Conservation (phyloP, 2,113 vertebrate genomes). For the Sitta europaea region DNA sequence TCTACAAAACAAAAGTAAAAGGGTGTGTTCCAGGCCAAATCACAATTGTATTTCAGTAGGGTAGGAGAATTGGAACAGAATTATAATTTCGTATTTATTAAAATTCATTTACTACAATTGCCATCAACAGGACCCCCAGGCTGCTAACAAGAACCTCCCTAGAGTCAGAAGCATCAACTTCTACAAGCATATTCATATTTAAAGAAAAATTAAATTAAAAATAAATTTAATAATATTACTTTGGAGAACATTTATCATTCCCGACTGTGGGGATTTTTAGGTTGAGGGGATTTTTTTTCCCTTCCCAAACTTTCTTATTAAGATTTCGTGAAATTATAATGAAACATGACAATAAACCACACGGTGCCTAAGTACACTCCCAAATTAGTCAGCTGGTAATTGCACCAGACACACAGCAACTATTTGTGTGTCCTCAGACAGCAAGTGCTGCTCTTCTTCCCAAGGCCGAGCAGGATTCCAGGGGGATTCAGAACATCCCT, state of each 20-base stretch:
- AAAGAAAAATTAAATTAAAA: conserved; percentile 49
- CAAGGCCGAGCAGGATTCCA: background rate
- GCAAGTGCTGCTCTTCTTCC: background rate
- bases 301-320: conserved; percentile 36
- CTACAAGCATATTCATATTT: background rate
- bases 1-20: background rate
- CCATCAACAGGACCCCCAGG: background rate
- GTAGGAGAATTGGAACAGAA: background rate
- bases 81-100: conserved; percentile 7
- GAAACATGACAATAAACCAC: conserved; percentile 54
- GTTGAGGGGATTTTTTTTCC: background rate
- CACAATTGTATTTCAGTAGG: background rate
- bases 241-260: conserved; percentile 35
- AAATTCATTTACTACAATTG: conserved; percentile 39
- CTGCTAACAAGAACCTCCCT: conserved; percentile 24
- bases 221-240: conserved; percentile 24
- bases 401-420: background rate
- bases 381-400: background rate
- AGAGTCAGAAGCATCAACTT: conserved; percentile 14
- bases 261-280: background rate
- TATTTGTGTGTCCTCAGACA: background rate
- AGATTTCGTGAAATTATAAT: conserved; percentile 15
- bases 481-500: background rate
- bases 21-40: conserved; percentile 12
- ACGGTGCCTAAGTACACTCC: background rate